Evolutionary conservation across 2,888 invertebrate species (phyloP).

Genomic region (Poecilobothrus nobilitatus): DNA sequence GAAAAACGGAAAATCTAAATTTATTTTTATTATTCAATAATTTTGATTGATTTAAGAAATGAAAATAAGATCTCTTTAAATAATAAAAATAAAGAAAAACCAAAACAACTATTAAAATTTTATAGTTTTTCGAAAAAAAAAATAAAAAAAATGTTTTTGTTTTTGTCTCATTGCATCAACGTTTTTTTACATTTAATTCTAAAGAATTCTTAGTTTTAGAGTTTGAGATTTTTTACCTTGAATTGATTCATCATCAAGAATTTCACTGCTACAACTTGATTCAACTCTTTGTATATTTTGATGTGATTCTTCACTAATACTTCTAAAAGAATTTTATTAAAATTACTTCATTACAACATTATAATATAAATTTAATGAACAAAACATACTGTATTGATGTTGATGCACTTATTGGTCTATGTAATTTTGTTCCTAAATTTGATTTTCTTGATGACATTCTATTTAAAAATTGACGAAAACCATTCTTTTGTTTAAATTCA

Average conservation of each 20-base stretch:
- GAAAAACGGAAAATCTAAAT: too few species aligned
- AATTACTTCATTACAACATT: background rate
- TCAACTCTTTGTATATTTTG: constrained; percentile 39
- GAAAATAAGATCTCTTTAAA: too few species aligned
- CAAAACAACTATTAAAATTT: too few species aligned
- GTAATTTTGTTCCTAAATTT: constrained; percentile 30
- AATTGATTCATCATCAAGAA: constrained; percentile 38
- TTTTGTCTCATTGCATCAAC: too few species aligned
- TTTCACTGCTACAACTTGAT: constrained; percentile 43
- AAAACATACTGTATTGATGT: constrained; percentile 41
- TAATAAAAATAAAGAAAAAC: too few species aligned
- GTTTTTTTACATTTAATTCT: too few species aligned
- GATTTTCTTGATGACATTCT: constrained; percentile 42
- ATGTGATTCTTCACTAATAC: constrained; percentile 30
- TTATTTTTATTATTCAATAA: too few species aligned
- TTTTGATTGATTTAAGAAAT: too few species aligned
- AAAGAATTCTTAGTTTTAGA: too few species aligned
- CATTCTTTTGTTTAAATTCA: constrained; percentile 26
- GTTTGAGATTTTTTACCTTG: constrained; percentile 20
- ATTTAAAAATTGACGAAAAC: constrained; percentile 41
- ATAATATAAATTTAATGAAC: background rate
- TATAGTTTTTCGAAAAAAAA: too few species aligned
- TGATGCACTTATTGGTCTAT: constrained; percentile 34
- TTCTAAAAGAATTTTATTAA: constrained; percentile 23
- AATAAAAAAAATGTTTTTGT: too few species aligned